Conservation (phyloP, 1,140 invertebrate species). For the Sinella curviseta region DNA sequence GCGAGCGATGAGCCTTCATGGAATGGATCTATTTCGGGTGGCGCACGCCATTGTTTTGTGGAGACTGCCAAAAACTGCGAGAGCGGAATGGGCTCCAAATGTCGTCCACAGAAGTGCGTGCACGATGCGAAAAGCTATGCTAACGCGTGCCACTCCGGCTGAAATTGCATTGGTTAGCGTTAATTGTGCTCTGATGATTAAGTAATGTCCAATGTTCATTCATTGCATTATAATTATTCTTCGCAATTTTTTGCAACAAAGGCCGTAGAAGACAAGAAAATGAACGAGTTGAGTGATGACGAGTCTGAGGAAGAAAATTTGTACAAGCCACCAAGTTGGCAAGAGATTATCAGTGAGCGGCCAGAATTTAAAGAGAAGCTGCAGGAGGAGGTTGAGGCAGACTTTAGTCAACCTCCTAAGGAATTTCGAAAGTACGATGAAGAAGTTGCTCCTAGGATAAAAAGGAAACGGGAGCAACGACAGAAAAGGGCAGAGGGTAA, state of each 20-base stretch:
- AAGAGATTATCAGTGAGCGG: background rate
- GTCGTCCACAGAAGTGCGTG: background rate
- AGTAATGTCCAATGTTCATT: background rate
- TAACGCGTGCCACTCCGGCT: background rate
- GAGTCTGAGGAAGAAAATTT: constrained; percentile 18
- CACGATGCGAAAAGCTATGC: background rate
- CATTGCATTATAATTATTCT: no score
- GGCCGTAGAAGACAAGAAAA: constrained; percentile 14
- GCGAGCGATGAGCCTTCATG: background rate
- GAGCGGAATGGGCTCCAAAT: background rate
- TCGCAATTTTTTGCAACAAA: no score
- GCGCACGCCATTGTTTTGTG: constrained; percentile 11
- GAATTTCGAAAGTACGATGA: background rate
- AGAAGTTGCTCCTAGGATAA: background rate
- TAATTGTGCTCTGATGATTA: background rate
- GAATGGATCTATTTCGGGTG: background rate
- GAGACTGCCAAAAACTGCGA: background rate
- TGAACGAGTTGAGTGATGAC: background rate
- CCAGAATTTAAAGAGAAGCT: background rate
- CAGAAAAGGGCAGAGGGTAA: background rate
- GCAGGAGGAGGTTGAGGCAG: background rate
- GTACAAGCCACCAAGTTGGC: background rate
- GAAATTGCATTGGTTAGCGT: constrained; percentile 11
- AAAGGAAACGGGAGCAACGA: background rate
- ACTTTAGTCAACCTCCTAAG: background rate